A percentile compares a stretch with the other conserved stretches of the same genome.
phyloP scores from a whole-genome alignment of 2,113 vertebrate species.

The Riparia riparia region DNA sequence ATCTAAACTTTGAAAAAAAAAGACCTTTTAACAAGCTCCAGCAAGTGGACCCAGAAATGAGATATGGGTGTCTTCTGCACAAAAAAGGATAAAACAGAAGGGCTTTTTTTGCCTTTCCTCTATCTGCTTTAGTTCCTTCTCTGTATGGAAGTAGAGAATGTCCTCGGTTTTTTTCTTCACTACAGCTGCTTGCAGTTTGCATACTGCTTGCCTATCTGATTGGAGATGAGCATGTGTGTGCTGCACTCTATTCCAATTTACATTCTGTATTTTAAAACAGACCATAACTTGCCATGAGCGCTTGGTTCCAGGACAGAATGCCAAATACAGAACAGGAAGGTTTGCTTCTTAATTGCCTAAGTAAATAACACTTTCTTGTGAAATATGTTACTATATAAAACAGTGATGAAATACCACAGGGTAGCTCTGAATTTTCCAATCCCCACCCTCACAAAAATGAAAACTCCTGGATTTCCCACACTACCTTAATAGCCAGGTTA shows the following conservation, averaged over 20 bases:
- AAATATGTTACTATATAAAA: constrained; percentile 64
- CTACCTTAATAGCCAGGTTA: not conserved
- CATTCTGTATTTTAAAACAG: constrained; percentile 50
- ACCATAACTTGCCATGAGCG: constrained; percentile 41
- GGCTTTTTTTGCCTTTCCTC: not conserved
- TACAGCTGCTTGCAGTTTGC: constrained; percentile 31
- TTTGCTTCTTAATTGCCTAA: constrained; percentile 59
- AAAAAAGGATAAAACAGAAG: not conserved
- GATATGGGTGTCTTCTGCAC: not conserved
- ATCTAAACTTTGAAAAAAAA: not conserved
- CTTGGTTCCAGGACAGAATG: constrained; percentile 36
- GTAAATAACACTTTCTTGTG: constrained; percentile 61
- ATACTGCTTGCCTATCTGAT: constrained; percentile 42
- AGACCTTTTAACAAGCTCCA: not conserved
- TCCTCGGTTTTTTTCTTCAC: rapidly evolving
- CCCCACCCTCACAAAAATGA: not conserved
- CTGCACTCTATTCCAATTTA: constrained; percentile 21
- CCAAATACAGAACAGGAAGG: constrained; percentile 53
- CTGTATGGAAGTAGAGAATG: not conserved
- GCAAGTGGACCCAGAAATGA: not conserved
- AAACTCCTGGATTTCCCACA: not conserved
- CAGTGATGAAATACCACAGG: constrained; percentile 31
- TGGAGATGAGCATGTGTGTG: constrained; percentile 55
- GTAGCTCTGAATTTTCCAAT: constrained; percentile 47
- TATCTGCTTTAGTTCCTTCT: not conserved